phyloP scores from a whole-genome alignment of 2,888 invertebrate species.

The Xylota sylvarum region DNA sequence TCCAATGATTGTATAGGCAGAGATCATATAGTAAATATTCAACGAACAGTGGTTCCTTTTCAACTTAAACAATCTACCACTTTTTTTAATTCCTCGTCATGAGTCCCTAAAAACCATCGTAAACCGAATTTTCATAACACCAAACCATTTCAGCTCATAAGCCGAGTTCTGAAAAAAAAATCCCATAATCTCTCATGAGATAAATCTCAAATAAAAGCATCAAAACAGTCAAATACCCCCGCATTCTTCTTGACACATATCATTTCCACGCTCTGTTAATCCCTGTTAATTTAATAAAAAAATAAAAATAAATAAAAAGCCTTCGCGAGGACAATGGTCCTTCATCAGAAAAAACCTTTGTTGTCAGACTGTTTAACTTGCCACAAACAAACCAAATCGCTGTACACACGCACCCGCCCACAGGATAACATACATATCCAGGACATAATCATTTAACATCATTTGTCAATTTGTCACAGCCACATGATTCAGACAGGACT shows the following conservation, averaged over 20 bases:
- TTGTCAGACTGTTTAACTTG: constrained; percentile 28
- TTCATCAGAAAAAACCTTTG: constrained; percentile 33
- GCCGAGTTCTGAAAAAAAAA: neutral
- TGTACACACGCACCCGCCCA: constrained; percentile 28
- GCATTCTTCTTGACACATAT: constrained; percentile 24
- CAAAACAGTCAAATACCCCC: constrained; percentile 10
- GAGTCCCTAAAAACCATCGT: neutral
- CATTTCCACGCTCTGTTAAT: constrained; percentile 33
- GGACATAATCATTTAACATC: constrained; percentile 73
- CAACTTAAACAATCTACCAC: too few relatives aligned
- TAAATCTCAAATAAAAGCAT: neutral
- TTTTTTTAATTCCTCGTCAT: too few relatives aligned
- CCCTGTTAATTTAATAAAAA: constrained; percentile 45
- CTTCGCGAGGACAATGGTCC: constrained; percentile 12
- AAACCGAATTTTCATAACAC: neutral
- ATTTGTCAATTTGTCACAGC: constrained; percentile 71
- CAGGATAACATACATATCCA: constrained; percentile 35
- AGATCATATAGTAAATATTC: too few relatives aligned
- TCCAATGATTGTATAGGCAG: too few relatives aligned
- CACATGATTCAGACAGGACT: constrained; percentile 58
- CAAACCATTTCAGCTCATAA: neutral
- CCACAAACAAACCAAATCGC: constrained; percentile 47
- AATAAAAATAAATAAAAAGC: constrained; percentile 5
- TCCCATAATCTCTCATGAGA: neutral
- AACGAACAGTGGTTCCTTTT: too few relatives aligned